Conservation (phyloP, 2,888 invertebrate species). For the Pachymerium ferrugineum region DNA sequence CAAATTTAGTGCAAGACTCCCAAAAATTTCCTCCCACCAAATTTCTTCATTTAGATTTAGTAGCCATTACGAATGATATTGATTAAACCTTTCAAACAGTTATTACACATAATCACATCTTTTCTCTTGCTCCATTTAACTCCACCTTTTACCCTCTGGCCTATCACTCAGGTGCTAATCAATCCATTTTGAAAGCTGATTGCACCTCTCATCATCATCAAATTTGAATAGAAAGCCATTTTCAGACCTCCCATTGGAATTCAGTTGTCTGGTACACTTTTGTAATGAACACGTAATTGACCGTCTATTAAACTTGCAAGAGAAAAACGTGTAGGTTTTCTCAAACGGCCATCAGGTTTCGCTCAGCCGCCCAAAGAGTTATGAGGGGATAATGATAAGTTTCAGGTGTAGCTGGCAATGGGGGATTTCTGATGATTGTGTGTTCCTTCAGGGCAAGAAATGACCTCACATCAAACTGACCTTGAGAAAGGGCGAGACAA, state of each 20-base stretch:
- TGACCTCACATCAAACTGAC: too few species aligned
- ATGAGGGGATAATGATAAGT: conserved; percentile 29
- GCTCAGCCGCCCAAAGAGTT: conserved; percentile 25
- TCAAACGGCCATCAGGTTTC: background rate
- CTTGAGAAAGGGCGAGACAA: conserved; percentile 1
- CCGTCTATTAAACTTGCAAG: background rate
- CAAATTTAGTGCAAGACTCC: too few species aligned
- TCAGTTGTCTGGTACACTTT: conserved; percentile 1
- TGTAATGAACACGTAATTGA: conserved; percentile 20
- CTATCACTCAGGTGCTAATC: conserved; percentile 21
- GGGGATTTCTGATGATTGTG: conserved; percentile 24
- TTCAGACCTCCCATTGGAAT: conserved; percentile 16
- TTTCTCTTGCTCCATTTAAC: background rate
- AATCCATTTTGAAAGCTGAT: conserved; percentile 13
- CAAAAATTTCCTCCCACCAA: too few species aligned
- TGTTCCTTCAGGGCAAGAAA: background rate
- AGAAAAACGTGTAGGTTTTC: background rate
- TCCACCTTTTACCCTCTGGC: background rate
- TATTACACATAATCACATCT: background rate
- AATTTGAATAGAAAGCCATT: background rate
- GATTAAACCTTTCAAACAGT: background rate
- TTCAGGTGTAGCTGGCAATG: conserved; percentile 25
- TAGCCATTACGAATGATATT: background rate
- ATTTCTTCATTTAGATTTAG: background rate
- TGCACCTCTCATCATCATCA: background rate